phyloP scores from a whole-genome alignment of 1,140 invertebrate species.

The Polypedilum vanderplanki region DNA sequence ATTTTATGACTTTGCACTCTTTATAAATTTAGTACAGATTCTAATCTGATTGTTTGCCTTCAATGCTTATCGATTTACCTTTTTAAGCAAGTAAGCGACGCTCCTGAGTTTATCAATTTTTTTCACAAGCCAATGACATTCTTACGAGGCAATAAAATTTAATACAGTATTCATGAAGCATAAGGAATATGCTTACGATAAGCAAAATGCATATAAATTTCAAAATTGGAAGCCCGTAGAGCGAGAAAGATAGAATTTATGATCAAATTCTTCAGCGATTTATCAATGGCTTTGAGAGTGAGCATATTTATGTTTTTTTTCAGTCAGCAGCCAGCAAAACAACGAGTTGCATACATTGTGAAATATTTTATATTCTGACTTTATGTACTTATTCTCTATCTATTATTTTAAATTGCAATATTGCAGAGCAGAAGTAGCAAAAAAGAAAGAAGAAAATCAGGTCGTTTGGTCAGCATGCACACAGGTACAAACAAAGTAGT shows the following conservation, averaged over 20 bases:
- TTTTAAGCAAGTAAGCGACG: background rate
- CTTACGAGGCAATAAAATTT: background rate
- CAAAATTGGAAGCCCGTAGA: background rate
- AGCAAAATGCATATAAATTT: slow-evolving; percentile 19
- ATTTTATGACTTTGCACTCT: background rate
- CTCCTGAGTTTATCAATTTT: background rate
- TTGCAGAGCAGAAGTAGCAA: too few species aligned
- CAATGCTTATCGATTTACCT: background rate
- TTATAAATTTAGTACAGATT: background rate
- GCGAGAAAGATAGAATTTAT: background rate
- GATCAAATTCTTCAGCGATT: slow-evolving; percentile 1
- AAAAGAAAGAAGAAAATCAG: too few species aligned
- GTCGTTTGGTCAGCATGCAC: too few species aligned
- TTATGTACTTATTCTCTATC: background rate
- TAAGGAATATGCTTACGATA: background rate
- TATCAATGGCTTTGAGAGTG: background rate
- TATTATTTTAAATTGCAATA: too few species aligned
- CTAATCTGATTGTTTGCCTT: background rate
- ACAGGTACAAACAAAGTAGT: too few species aligned
- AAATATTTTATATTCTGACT: background rate
- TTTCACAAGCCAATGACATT: background rate
- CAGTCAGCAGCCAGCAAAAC: too few species aligned
- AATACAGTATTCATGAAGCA: background rate
- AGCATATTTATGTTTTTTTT: background rate
- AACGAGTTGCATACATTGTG: background rate